These are phyloP conservation scores for Marcusenius ussheri DNA, from an alignment of 2,113 vertebrate species.

Conservation along the genomic window DNA sequence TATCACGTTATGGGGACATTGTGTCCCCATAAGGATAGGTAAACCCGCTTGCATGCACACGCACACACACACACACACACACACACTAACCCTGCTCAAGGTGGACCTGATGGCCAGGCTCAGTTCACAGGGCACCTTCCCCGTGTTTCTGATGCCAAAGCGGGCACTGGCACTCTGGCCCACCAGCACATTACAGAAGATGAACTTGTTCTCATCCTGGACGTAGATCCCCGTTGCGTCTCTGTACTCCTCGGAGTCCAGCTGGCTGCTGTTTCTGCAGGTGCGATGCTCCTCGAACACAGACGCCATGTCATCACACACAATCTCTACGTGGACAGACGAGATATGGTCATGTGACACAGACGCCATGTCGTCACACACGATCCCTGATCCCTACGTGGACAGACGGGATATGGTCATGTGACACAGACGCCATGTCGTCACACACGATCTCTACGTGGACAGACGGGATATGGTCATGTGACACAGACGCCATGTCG, in stretches of 20 bases:
- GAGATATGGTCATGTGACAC: not conserved
- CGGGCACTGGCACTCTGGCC: slow-evolving; percentile 63
- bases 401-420: too few species aligned
- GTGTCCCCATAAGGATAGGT: too few species aligned
- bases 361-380: too few species aligned
- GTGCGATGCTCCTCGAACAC: slow-evolving; percentile 82
- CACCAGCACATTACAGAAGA: slow-evolving; percentile 73
- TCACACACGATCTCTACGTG: slow-evolving; percentile 59
- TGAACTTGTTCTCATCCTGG: slow-evolving; percentile 75
- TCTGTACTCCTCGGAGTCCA: slow-evolving; percentile 50
- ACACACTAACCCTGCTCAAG: slow-evolving; percentile 59
- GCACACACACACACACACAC: not conserved
- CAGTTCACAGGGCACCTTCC: slow-evolving; percentile 67
- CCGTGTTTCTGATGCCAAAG: slow-evolving; percentile 70
- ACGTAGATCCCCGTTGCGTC: slow-evolving; percentile 63
- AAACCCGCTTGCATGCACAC: too few species aligned
- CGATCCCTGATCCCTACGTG: too few species aligned
- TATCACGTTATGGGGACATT: too few species aligned
- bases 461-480: not conserved
- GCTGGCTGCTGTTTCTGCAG: slow-evolving; percentile 57
- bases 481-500: too few species aligned
- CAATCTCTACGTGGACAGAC: slow-evolving; percentile 53
- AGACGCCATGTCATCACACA: slow-evolving; percentile 53
- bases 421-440: slow-evolving; percentile 53
- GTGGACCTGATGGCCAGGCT: slow-evolving; percentile 55